A percentile compares a stretch with the other conserved stretches of the same genome.
phyloP scores from a whole-genome alignment of 2,888 invertebrate genomes.

The Heliconius sara region DNA sequence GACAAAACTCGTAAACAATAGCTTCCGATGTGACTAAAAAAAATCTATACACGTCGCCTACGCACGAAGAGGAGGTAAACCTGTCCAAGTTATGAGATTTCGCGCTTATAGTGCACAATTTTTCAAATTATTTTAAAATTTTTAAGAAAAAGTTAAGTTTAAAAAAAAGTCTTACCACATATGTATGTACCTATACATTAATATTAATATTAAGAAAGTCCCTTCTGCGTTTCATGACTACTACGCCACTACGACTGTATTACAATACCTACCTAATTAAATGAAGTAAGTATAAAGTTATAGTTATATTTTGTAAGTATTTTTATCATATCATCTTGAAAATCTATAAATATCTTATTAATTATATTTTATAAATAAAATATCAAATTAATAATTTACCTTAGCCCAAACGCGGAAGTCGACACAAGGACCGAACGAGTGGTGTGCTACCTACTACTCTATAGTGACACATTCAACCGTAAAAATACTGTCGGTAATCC shows the following conservation, averaged over 20 bases:
- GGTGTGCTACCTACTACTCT: constrained; percentile 53
- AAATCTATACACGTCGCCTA: constrained; percentile 68
- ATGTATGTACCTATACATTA: neutral
- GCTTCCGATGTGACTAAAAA: constrained; percentile 73
- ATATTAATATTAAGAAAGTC: neutral
- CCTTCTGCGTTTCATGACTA: neutral
- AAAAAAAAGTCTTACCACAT: no score
- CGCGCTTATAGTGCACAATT: neutral
- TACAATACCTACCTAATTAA: neutral
- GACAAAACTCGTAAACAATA: constrained; percentile 76
- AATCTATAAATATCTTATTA: neutral
- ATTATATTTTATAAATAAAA: neutral
- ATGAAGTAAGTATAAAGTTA: neutral
- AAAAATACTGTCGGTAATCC: constrained; percentile 73
- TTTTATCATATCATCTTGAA: neutral
- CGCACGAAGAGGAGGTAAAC: constrained; percentile 61
- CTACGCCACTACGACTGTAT: neutral
- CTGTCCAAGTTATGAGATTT: constrained; percentile 54
- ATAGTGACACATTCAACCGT: constrained; percentile 64
- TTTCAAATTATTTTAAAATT: neutral
- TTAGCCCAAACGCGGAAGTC: constrained; percentile 65
- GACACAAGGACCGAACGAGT: constrained; percentile 60
- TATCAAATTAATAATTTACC: constrained; percentile 18
- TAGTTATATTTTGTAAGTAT: no score
- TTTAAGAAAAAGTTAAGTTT: no score